These are phyloP conservation scores for Philhelius pedissequus DNA, from an alignment of 2,888 invertebrate species.

Conservation along the genomic window DNA sequence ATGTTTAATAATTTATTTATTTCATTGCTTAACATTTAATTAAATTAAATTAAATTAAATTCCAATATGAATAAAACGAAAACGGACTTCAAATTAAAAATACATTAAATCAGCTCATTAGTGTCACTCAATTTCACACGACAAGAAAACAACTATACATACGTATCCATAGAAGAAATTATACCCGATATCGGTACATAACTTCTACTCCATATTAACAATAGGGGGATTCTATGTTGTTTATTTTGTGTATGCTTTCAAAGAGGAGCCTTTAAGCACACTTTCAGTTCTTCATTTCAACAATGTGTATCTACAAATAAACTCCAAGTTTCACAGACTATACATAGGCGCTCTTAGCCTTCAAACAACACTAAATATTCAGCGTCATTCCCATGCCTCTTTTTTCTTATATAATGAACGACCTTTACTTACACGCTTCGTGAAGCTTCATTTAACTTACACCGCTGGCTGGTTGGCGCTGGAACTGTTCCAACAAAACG, in stretches of 20 bases:
- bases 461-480: too few species aligned
- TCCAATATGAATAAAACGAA: background rate
- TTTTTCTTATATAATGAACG: background rate
- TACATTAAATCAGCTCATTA: slow-evolving; percentile 59
- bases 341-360: background rate
- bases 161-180: background rate
- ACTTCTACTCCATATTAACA: background rate
- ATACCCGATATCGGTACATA: background rate
- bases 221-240: background rate
- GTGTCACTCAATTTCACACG: slow-evolving; percentile 26
- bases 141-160: background rate
- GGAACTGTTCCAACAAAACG: background rate
- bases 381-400: background rate
- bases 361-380: background rate
- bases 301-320: background rate
- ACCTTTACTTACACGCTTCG: background rate
- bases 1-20: too few species aligned
- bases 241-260: background rate
- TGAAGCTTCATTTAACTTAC: background rate
- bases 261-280: background rate
- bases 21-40: too few species aligned
- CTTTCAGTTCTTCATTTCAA: background rate
- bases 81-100: slow-evolving; percentile 19
- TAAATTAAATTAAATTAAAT: background rate
- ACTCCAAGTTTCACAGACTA: background rate